These are phyloP conservation scores for Frankliniella fusca DNA, from an alignment of 2,888 invertebrate species.

Conservation along the genomic window DNA sequence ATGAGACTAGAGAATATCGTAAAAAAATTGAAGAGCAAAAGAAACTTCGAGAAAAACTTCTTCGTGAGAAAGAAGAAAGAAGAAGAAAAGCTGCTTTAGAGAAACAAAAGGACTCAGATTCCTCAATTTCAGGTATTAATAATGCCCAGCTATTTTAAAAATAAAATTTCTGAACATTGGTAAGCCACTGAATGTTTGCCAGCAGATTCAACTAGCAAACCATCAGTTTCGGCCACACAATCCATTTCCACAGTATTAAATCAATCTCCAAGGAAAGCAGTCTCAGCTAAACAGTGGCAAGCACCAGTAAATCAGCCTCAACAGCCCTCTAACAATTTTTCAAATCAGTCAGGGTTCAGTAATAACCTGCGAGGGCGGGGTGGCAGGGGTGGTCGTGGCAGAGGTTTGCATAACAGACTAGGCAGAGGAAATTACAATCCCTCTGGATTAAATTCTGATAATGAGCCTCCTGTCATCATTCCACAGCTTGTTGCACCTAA, in stretches of 20 bases:
- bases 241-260: no score
- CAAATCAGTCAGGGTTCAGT: neutral
- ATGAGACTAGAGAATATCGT: constrained; percentile 49
- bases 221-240: no score
- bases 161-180: neutral
- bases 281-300: neutral
- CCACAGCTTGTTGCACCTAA: no score
- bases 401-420: neutral
- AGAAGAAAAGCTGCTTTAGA: constrained; percentile 48
- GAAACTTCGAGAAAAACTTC: constrained; percentile 48
- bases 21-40: constrained; percentile 52
- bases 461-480: neutral
- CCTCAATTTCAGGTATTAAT: neutral
- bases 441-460: neutral
- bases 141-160: neutral
- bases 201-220: no score
- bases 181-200: no score
- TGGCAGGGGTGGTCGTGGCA: neutral
- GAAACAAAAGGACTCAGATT: constrained; percentile 43
- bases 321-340: neutral
- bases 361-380: neutral
- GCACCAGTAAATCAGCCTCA: neutral
- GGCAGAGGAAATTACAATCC: neutral
- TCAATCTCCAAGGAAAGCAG: neutral
- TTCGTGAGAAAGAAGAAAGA: constrained; percentile 49